Evolutionary conservation across 1,140 invertebrate species (phyloP), one percentile per base, ranked within the genome.

Genomic region (Caenorhabditis inopinata): DNA sequence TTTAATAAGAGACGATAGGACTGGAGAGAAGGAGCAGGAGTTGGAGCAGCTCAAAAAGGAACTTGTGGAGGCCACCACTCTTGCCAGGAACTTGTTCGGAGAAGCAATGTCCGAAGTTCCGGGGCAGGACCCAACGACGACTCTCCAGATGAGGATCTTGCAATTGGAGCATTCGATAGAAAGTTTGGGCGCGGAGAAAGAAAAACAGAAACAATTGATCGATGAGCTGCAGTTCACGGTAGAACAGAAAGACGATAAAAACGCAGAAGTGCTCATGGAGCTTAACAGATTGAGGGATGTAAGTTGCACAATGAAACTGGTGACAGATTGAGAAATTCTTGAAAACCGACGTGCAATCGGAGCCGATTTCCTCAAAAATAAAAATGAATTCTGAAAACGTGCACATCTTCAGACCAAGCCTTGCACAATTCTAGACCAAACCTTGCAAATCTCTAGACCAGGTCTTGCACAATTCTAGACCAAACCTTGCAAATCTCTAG

Each of bases 1-100:
- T 9, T 46, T 38, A 45, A 79, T 79, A 47, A 42, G 78, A 29
- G 46, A 80, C 11, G 79, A 83, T 42, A 27, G 84, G 14, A 86
- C 49, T 51, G 83, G 76, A 16, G 80, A 76, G 78, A 89, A 78
- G 29, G 87, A 87, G 77, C 79, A 77, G 32, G 86, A 87, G 79
- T 32, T 87, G 23, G 86, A 87, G 29, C 76, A 77, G n/a, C 23
- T 51, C 29, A 51, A 77, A 16, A 51, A 74, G 38, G 25, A 46
- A 49, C 32, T 79, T n/a, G 49, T 38, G 9, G 68, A 79, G 7
- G 78, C 78, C 23, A 51, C 48, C 5, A 58, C 53, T 16, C 53
- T 62, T 7, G 53, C 53, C 1, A 62, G 29, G 53, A 62, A 62
- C 23, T 32, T 62, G 18, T 62, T 62, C 29, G 53, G 53, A n/a